Evolutionary conservation across 2,888 invertebrate species (phyloP).

Genomic region (Meliscaeva auricollis): DNA sequence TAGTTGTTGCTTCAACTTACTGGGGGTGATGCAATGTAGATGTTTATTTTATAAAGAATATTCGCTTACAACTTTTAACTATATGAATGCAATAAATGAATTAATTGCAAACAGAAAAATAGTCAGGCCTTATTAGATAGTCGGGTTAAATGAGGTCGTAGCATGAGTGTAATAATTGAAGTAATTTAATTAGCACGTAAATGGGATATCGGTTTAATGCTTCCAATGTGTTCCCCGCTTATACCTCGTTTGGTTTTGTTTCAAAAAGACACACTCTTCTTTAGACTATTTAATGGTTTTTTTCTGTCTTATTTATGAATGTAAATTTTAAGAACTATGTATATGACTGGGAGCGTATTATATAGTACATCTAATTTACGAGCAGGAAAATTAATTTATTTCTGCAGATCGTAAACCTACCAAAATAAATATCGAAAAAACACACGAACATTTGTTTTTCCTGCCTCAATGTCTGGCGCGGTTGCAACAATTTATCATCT

Average conservation of each 20-base stretch:
- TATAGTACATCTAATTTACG: constrained; percentile 43
- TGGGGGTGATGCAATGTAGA: constrained; percentile 60
- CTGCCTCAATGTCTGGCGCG: constrained; percentile 49
- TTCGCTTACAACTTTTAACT: constrained; percentile 34
- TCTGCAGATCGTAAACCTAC: constrained; percentile 52
- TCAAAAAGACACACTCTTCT: not conserved
- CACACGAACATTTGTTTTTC: constrained; percentile 16
- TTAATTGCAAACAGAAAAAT: constrained; percentile 55
- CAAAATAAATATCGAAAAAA: constrained; percentile 54
- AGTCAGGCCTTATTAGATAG: constrained; percentile 2
- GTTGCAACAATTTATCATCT: constrained; percentile 48
- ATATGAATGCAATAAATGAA: constrained; percentile 58
- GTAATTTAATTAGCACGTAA: constrained; percentile 57
- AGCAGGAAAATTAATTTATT: constrained; percentile 46
- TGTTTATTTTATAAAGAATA: constrained; percentile 44
- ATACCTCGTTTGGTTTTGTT: constrained; percentile 28
- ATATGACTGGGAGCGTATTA: constrained; percentile 14
- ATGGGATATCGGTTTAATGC: constrained; percentile 9
- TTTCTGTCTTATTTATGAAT: constrained; percentile 46
- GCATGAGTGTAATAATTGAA: constrained; percentile 10
- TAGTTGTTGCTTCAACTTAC: not conserved
- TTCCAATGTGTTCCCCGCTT: constrained; percentile 4
- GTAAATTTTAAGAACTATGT: constrained; percentile 35
- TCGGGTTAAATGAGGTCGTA: constrained; percentile 51
- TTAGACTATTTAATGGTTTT: not conserved